phyloP scores from a whole-genome alignment of 1,140 invertebrate genomes.

The Adoxophyes honmai region DNA sequence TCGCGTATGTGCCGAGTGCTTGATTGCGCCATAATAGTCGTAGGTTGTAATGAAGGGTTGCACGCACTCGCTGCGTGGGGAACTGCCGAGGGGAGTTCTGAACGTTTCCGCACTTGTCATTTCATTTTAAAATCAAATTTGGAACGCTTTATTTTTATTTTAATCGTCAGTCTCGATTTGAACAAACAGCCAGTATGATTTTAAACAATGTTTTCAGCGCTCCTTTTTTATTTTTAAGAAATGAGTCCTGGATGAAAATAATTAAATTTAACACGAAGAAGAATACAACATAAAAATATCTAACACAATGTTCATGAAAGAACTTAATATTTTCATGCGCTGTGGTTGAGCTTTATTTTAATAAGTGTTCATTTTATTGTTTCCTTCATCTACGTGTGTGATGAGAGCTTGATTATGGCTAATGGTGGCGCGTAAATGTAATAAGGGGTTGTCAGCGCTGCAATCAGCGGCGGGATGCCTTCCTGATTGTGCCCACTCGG shows the following conservation, averaged over 20 bases:
- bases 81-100: constrained; percentile 46
- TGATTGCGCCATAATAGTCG: constrained; percentile 69
- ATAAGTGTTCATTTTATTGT: constrained; percentile 55
- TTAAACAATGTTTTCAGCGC: no score
- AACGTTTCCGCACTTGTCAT: constrained; percentile 62
- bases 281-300: no score
- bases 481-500: constrained; percentile 49
- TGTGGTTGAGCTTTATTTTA: constrained; percentile 19
- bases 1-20: constrained; percentile 63
- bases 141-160: constrained; percentile 31
- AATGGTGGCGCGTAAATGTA: constrained; percentile 65
- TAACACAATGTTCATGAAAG: no score
- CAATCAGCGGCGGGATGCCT: constrained; percentile 46
- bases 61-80: constrained; percentile 58
- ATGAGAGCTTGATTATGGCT: constrained; percentile 63
- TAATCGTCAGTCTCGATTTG: constrained; percentile 25
- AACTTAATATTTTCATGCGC: not conserved
- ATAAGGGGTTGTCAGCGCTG: constrained; percentile 55
- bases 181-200: not conserved
- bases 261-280: no score
- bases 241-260: no score
- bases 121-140: constrained; percentile 51
- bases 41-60: constrained; percentile 64
- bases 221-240: no score
- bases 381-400: constrained; percentile 62